Conservation (phyloP, 2,888 invertebrate species). For the Ophion ellenae region DNA sequence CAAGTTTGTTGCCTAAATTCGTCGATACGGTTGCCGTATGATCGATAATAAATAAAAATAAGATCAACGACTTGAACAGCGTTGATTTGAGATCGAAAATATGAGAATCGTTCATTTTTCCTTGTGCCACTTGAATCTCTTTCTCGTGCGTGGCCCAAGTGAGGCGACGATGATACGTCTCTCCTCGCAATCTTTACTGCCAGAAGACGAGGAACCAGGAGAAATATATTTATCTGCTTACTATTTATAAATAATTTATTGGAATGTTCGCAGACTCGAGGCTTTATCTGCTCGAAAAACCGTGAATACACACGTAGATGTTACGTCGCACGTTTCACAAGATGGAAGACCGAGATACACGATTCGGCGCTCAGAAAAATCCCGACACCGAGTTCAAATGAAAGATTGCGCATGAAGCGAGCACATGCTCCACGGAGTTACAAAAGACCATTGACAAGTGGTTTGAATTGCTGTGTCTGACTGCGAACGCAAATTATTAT, state of each 20-base stretch:
- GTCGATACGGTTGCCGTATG: neutral
- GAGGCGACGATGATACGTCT: neutral
- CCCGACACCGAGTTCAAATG: neutral
- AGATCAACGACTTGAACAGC: conserved; percentile 3
- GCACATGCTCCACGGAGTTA: conserved; percentile 28
- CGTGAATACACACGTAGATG: neutral
- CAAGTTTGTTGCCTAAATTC: conserved; percentile 54
- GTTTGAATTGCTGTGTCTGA: conserved; percentile 52
- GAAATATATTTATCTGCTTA: neutral
- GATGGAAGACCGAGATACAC: neutral
- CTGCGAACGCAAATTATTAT: conserved; percentile 51
- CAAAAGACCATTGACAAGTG: conserved; percentile 54
- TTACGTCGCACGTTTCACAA: neutral
- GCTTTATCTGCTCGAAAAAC: neutral
- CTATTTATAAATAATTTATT: neutral
- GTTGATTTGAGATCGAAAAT: neutral
- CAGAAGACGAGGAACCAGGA: neutral
- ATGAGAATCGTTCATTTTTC: neutral
- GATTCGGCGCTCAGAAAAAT: conserved; percentile 14
- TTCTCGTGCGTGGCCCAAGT: neutral
- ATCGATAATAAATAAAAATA: conserved; percentile 31
- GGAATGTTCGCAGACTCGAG: neutral
- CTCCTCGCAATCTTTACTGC: neutral
- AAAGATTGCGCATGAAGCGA: conserved; percentile 23
- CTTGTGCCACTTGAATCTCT: neutral